These are phyloP conservation scores for Oxystoma pomonae DNA, from an alignment of 2,888 invertebrate genomes.

Conservation along the genomic window DNA sequence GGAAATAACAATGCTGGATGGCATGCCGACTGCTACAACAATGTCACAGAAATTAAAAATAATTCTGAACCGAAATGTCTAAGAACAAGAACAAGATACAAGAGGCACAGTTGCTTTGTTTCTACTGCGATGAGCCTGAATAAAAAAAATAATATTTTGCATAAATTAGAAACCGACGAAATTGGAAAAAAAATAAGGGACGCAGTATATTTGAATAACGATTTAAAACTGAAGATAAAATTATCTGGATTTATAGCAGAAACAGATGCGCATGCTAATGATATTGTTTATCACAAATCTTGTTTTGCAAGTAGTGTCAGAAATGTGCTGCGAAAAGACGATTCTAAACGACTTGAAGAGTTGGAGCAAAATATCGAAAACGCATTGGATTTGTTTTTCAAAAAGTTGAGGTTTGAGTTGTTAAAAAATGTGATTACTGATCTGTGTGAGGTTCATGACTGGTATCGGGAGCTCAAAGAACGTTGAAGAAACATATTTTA, in stretches of 20 bases:
- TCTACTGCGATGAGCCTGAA: not conserved
- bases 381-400: not conserved
- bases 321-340: not conserved
- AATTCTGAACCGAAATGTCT: not conserved
- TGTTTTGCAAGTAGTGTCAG: not conserved
- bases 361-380: not conserved
- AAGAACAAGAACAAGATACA: not conserved
- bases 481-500: not conserved
- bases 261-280: not conserved
- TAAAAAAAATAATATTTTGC: not conserved
- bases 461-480: not conserved
- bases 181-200: not conserved
- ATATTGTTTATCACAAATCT: not conserved
- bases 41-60: not conserved
- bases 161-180: not conserved
- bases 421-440: not conserved
- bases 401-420: not conserved
- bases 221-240: not conserved
- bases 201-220: not conserved
- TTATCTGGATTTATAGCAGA: not conserved
- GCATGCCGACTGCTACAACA: not conserved
- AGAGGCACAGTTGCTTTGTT: too few relatives aligned
- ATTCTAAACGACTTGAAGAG: not conserved
- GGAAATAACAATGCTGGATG: not conserved
- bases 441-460: not conserved